phyloP scores from a whole-genome alignment of 2,113 vertebrate species.

The Psilopsiagon aurifrons region DNA sequence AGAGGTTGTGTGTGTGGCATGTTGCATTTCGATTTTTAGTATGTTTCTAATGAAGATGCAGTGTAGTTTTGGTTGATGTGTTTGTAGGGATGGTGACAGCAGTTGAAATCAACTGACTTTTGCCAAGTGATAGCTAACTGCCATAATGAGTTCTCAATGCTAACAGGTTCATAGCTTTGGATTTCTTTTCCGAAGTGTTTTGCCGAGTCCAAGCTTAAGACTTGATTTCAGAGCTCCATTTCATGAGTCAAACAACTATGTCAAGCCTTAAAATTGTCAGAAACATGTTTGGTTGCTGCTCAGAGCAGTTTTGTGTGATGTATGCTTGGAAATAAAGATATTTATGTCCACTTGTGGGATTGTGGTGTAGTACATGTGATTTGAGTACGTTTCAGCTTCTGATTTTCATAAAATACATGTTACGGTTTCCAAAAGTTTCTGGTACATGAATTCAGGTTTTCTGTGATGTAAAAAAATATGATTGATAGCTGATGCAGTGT shows the following conservation, averaged over 20 bases:
- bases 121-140: background rate
- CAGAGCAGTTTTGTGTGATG: no score
- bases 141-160: background rate
- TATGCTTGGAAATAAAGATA: background rate
- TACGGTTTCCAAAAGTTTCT: background rate
- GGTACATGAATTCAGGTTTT: background rate
- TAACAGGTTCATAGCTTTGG: fast-evolving
- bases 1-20: fast-evolving
- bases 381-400: background rate
- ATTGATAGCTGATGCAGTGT: background rate
- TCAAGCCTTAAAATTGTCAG: background rate
- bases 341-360: background rate
- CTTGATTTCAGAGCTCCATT: background rate
- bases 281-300: background rate
- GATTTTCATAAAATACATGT: background rate
- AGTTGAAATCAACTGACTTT: background rate
- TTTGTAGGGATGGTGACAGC: background rate
- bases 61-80: fast-evolving
- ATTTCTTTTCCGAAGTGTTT: background rate
- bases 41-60: fast-evolving
- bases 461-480: background rate
- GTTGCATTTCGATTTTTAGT: no score
- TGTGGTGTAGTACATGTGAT: background rate
- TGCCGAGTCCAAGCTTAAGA: background rate
- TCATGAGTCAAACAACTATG: background rate